Percentiles rank a stretch among this genome's conserved stretches.
phyloP scores from a whole-genome alignment of 2,113 vertebrate genomes.

The Desmodus rotundus region DNA sequence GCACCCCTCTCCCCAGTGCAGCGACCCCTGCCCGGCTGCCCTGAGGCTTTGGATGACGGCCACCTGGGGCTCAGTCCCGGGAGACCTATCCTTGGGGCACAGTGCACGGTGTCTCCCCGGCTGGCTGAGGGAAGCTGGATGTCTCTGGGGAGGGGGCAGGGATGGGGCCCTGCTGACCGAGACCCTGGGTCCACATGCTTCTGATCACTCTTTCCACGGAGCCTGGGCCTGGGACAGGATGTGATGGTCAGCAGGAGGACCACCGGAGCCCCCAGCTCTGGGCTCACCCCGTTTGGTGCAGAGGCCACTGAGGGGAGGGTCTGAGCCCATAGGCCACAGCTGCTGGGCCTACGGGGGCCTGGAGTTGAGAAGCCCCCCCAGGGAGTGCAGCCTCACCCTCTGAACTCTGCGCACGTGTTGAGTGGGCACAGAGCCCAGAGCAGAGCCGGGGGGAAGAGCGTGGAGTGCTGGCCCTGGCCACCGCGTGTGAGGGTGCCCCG shows the following conservation, averaged over 20 bases:
- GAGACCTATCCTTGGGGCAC: not conserved
- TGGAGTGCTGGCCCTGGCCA: rapidly evolving
- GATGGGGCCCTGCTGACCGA: not conserved
- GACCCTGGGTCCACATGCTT: not conserved
- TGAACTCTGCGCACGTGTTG: rapidly evolving
- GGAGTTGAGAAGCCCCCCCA: not conserved
- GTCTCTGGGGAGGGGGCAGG: no score
- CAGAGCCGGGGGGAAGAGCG: not conserved
- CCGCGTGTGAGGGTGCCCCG: not conserved
- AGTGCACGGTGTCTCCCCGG: not conserved
- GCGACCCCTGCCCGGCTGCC: not conserved
- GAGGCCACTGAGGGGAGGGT: not conserved
- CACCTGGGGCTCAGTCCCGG: not conserved
- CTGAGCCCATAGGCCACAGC: rapidly evolving
- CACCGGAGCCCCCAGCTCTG: not conserved
- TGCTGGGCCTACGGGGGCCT: not conserved
- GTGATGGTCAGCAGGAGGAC: rapidly evolving
- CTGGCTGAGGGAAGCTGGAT: not conserved
- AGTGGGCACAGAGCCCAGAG: rapidly evolving
- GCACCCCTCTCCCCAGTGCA: not conserved
- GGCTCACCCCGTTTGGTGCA: rapidly evolving
- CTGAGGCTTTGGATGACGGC: no score
- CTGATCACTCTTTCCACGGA: not conserved
- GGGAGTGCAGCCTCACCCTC: rapidly evolving
- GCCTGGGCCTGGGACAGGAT: no score